Percentiles rank a stretch among this genome's conserved stretches.
These are phyloP conservation scores for Turnix velox DNA, from an alignment of 2,113 vertebrate genomes.

Conservation along the genomic window DNA sequence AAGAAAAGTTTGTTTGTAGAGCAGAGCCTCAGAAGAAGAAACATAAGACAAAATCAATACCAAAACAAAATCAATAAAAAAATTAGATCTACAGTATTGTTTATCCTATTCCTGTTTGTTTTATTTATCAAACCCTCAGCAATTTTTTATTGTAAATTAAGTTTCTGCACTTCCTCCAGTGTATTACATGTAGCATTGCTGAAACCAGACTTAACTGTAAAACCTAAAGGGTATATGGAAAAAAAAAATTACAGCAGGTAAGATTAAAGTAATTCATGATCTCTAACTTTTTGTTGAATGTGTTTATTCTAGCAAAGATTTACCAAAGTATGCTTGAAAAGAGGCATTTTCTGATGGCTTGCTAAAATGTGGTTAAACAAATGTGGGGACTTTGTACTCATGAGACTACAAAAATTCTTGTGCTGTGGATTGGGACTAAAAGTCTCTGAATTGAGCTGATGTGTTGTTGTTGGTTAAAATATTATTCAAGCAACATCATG, in stretches of 20 bases:
- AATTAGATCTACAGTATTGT: not conserved
- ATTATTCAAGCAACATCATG: not conserved
- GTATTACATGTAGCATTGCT: not conserved
- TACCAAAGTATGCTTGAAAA: not conserved
- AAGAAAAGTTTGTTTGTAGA: not conserved
- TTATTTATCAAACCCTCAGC: not conserved
- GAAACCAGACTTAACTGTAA: not conserved
- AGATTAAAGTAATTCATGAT: not conserved
- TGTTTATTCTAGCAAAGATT: not conserved
- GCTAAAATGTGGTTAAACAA: not conserved
- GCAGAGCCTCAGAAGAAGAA: not conserved
- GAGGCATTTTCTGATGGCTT: not conserved
- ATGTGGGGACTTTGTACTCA: not conserved
- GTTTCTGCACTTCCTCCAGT: not conserved
- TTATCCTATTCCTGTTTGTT: not conserved
- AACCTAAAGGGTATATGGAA: not conserved
- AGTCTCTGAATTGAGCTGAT: not conserved
- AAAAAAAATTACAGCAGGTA: not conserved
- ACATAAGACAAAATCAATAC: conserved; percentile 12
- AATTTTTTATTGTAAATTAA: not conserved
- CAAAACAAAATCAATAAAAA: conserved; percentile 7
- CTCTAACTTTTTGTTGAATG: not conserved
- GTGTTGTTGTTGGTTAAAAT: not conserved
- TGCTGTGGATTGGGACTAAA: not conserved
- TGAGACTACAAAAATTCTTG: not conserved